Evolutionary conservation across 1,140 invertebrate genomes (phyloP).

Genomic region (Psilanteris sp.): DNA sequence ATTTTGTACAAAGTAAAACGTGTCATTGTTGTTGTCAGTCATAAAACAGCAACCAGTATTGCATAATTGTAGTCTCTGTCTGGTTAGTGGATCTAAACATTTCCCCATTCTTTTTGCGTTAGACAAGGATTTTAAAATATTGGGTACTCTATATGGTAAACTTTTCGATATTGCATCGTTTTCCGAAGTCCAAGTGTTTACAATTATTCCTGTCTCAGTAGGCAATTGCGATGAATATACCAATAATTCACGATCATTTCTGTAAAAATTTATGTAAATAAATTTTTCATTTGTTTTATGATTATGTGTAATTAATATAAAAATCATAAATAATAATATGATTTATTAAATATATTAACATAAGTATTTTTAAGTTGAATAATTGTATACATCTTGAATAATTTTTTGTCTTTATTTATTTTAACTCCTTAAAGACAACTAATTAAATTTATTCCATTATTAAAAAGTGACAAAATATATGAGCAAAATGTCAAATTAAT

Average conservation of each 20-base stretch:
- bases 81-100: constrained; percentile 71
- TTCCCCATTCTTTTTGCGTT: constrained; percentile 68
- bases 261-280: too few species aligned
- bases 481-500: too few species aligned
- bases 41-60: constrained; percentile 69
- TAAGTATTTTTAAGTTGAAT: too few species aligned
- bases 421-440: too few species aligned
- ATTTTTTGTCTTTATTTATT: too few species aligned
- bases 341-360: too few species aligned
- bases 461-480: too few species aligned
- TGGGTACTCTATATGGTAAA: constrained; percentile 70
- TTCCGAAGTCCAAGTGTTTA: constrained; percentile 72
- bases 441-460: too few species aligned
- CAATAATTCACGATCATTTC: constrained; percentile 70
- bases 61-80: constrained; percentile 68
- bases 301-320: too few species aligned
- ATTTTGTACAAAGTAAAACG: constrained; percentile 72
- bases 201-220: constrained; percentile 69
- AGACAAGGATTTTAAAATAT: constrained; percentile 68
- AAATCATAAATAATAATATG: too few species aligned
- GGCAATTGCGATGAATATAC: constrained; percentile 69
- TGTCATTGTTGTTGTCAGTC: constrained; percentile 39
- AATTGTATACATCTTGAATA: too few species aligned
- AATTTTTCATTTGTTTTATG: too few species aligned
- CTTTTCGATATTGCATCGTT: constrained; percentile 66